Percentiles rank a stretch among this genome's conserved stretches.
These are phyloP conservation scores for Lophotis ruficrista DNA, from an alignment of 2,113 vertebrate genomes.

Conservation along the genomic window DNA sequence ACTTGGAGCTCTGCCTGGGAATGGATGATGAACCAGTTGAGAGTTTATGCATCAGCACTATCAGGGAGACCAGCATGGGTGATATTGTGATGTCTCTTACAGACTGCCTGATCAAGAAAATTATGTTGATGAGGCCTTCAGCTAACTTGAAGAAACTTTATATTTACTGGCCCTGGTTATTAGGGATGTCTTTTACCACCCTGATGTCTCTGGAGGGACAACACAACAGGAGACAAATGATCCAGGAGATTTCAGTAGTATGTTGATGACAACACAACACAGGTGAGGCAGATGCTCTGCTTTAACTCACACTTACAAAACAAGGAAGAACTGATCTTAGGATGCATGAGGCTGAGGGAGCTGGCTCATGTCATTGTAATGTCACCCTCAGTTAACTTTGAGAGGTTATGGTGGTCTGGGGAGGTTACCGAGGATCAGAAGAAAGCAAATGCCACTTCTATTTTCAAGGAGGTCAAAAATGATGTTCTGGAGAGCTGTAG, in stretches of 20 bases:
- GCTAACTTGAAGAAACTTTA: neutral
- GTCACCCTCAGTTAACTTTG: neutral
- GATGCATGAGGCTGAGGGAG: neutral
- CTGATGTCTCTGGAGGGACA: neutral
- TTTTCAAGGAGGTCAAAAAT: neutral
- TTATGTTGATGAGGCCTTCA: neutral
- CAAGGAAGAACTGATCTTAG: neutral
- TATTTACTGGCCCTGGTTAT: neutral
- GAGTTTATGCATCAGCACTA: neutral
- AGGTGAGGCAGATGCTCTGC: neutral
- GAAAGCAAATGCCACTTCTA: neutral
- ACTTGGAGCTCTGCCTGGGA: neutral
- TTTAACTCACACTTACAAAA: neutral
- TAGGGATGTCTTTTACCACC: neutral
- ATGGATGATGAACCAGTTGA: neutral
- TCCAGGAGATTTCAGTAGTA: neutral
- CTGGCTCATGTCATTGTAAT: neutral
- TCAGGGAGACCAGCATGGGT: neutral
- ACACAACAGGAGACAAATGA: neutral
- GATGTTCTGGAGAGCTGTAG: neutral
- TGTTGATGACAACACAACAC: neutral
- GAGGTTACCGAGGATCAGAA: neutral
- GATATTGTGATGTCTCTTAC: neutral
- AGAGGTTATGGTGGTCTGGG: neutral
- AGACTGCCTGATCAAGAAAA: neutral